Conservation (phyloP, 2,113 vertebrate genomes). For the Quiscalus mexicanus region DNA sequence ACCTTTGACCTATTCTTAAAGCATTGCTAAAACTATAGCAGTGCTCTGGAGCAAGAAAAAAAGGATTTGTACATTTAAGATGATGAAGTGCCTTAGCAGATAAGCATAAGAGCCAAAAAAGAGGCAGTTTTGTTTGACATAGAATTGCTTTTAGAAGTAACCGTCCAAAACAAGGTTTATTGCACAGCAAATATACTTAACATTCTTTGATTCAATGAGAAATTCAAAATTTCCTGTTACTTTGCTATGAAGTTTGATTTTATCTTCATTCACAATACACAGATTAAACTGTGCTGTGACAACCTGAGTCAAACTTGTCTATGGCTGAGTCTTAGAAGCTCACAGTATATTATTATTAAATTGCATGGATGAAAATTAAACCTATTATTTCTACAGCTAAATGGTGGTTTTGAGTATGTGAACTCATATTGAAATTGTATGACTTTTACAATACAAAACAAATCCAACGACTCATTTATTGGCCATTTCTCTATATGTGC, state of each 20-base stretch:
- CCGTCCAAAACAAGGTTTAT: background rate
- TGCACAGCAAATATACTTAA: background rate
- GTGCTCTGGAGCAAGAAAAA: background rate
- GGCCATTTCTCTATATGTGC: background rate
- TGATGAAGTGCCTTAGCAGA: background rate
- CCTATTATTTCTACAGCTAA: background rate
- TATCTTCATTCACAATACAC: background rate
- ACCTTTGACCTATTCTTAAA: background rate
- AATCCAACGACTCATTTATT: background rate
- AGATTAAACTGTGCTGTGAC: background rate
- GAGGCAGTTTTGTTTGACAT: fast-evolving
- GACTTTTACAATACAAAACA: background rate
- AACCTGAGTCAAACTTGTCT: background rate
- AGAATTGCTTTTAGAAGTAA: background rate
- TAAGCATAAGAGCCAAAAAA: background rate
- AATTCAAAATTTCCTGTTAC: background rate
- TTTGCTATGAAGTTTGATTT: background rate
- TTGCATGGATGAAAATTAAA: background rate
- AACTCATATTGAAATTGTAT: background rate
- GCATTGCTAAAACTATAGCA: background rate
- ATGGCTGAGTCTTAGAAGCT: background rate
- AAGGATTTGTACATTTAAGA: background rate
- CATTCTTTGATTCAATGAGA: background rate
- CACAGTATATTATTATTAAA: background rate
- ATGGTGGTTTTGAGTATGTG: background rate